Base-by-base conservation (phyloP, 2,888 invertebrate species). In the Synanthedon vespiformis region DNA sequence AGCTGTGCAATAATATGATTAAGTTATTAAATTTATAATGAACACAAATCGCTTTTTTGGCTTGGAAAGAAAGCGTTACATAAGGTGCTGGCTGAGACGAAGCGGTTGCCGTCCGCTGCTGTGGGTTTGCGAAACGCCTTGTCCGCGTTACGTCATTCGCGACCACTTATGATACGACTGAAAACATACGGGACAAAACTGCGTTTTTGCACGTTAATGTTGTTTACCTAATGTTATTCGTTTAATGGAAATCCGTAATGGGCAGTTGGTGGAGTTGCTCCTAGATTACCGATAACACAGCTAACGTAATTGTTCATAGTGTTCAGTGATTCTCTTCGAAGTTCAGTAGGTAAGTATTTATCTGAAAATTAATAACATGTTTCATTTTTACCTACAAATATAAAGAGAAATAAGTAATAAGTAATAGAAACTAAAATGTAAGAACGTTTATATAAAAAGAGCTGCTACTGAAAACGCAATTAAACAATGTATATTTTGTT, bases 91-190 rank as follows among this genome's bases (percentile, higher is more conserved):
- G 51, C 54, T 50, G 57, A 61, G 60, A 59, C 61, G 64, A 58
- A 62, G 61, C 63, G 56, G 59, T 57, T 56, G 60, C 59, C 55
- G 57, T 54, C 59, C 57, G 58, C 56, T 55, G 53, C 52, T 53
- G 54, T 13, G 54, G 53, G 64, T 74, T 77, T 77, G 70, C 76
- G 76, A 77, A 76, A 76, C 61, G 54, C 60, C 57, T 57, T 59
- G 54, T 54, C 53, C 50, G 50, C 53, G 54, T 75, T 74, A 63
- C 70, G 65, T 74, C 70, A 76, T 53, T 51, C 34, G 48, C 22
- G 16, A 51, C 47, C 57, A 57, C 59, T 58, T 58, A 56, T 60
- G 56, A 34, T 34, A 34, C 10, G 52, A 50, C 54, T 49, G 51
- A 14, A 18, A 22, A 57, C 55, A 51, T 18, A 59, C 57, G 57